A percentile compares a stretch with the other conserved stretches of the same genome.
phyloP scores from a whole-genome alignment of 2,113 vertebrate genomes.

The Sprattus sprattus region DNA sequence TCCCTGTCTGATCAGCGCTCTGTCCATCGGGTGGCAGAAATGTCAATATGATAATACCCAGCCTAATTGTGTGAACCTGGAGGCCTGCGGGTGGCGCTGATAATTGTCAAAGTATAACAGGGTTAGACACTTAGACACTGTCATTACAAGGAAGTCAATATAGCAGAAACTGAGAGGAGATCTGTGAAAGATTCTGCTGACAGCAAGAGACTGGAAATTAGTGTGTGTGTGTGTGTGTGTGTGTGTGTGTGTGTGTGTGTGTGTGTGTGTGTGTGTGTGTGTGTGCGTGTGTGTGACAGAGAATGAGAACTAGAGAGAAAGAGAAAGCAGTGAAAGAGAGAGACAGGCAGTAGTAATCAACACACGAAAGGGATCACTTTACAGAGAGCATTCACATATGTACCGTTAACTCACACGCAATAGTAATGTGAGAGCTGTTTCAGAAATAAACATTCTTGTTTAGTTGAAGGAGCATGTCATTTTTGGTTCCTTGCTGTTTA shows the following conservation, averaged over 20 bases:
- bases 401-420: too few species aligned
- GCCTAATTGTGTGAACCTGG: slow-evolving; percentile 61
- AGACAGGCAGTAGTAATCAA: background rate
- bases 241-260: background rate
- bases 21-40: slow-evolving; percentile 59
- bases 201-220: slow-evolving; percentile 7
- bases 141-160: slow-evolving; percentile 53
- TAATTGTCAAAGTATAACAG: slow-evolving; percentile 50
- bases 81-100: slow-evolving; percentile 32
- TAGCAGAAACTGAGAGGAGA: slow-evolving; percentile 41
- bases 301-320: background rate
- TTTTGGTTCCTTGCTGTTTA: background rate
- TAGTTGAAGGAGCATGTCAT: background rate
- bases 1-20: slow-evolving; percentile 22
- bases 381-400: too few species aligned
- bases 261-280: background rate
- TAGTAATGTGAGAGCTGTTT: background rate
- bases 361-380: background rate
- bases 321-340: background rate
- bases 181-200: slow-evolving; percentile 40
- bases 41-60: slow-evolving; percentile 66
- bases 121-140: slow-evolving; percentile 32
- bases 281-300: background rate
- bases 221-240: background rate
- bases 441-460: background rate